These are phyloP conservation scores for Acrobasis suavella DNA, from an alignment of 2,888 invertebrate species.

Conservation along the genomic window DNA sequence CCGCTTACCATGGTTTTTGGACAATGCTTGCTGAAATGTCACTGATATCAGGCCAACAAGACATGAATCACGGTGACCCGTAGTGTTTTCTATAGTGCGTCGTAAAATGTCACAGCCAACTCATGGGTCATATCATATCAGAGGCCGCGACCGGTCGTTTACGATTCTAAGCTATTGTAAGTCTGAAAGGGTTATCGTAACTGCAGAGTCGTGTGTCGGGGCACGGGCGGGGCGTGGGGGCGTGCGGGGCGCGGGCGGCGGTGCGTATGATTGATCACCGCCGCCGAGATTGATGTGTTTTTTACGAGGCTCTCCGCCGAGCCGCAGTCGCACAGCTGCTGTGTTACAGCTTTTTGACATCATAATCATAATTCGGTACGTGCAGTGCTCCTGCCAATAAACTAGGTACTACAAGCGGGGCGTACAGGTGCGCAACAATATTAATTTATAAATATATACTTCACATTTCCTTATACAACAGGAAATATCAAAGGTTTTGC, in stretches of 20 bases:
- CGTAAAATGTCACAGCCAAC: conserved; percentile 9
- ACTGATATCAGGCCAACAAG: no score
- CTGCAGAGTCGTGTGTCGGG: conserved; percentile 5
- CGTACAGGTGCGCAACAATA: background rate
- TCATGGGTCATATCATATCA: background rate
- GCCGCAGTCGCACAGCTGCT: conserved; percentile 9
- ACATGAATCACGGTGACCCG: background rate
- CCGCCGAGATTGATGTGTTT: conserved; percentile 52
- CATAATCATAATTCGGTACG: conserved; percentile 3
- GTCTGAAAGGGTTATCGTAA: conserved; percentile 31
- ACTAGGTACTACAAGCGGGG: background rate
- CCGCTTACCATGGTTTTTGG: no score
- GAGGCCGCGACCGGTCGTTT: conserved; percentile 2
- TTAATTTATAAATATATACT: background rate
- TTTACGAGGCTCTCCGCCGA: conserved; percentile 41
- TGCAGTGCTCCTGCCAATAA: background rate
- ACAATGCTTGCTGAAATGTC: no score
- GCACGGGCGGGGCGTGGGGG: conserved; percentile 20
- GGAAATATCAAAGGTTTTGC: no score
- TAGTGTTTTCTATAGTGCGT: background rate
- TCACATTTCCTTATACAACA: no score
- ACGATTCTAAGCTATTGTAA: conserved; percentile 12
- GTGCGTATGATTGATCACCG: conserved; percentile 34
- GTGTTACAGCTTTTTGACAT: conserved; percentile 4
- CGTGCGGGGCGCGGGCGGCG: conserved; percentile 24